These are phyloP conservation scores for Pammene fasciana DNA, from an alignment of 2,888 invertebrate species.

Conservation along the genomic window DNA sequence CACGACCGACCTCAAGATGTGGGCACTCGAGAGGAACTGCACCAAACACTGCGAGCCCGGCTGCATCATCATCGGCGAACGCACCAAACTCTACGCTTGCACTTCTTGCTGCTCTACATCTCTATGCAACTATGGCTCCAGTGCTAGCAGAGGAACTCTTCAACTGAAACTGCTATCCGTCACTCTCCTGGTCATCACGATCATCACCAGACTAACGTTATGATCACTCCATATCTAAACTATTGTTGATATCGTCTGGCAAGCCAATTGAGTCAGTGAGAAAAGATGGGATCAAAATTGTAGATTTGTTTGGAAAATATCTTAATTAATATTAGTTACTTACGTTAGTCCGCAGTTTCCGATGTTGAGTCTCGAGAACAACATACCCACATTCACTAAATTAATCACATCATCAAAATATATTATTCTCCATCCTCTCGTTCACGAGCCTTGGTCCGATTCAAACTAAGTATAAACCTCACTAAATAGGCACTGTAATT, in stretches of 20 bases:
- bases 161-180: conserved; percentile 31
- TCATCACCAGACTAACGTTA: conserved; percentile 43
- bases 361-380: background rate
- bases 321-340: background rate
- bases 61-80: conserved; percentile 94
- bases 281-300: conserved; percentile 2
- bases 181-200: conserved; percentile 29
- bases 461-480: too few relatives aligned
- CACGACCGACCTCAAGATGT: conserved; percentile 87
- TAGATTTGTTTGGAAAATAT: background rate
- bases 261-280: conserved; percentile 4
- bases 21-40: conserved; percentile 93
- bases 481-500: too few relatives aligned
- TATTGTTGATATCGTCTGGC: conserved; percentile 12
- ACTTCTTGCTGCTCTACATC: conserved; percentile 92
- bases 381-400: background rate
- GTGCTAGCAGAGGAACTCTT: conserved; percentile 51
- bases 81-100: conserved; percentile 94
- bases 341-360: background rate
- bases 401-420: too few relatives aligned
- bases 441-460: too few relatives aligned
- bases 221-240: conserved; percentile 43
- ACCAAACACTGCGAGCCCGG: conserved; percentile 93
- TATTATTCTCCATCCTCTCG: too few relatives aligned
- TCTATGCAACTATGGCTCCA: conserved; percentile 90